These are phyloP conservation scores for Ferdinandea cuprea DNA, from an alignment of 2,888 invertebrate species.

Conservation along the genomic window DNA sequence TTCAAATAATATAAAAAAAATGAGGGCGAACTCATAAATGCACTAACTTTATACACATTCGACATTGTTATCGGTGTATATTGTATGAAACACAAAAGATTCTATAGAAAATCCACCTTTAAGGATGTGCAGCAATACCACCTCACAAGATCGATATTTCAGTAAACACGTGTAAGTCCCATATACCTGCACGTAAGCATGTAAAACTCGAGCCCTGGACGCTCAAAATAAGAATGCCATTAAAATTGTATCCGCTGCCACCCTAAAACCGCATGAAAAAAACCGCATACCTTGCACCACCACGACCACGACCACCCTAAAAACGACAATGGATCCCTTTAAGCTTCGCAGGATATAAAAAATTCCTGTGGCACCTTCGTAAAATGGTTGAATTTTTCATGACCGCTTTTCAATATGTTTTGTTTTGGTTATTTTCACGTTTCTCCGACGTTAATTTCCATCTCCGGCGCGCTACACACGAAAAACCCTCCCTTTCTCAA, in stretches of 20 bases:
- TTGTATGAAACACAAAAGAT: neutral
- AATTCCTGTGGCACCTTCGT: conserved; percentile 70
- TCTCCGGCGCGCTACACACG: neutral
- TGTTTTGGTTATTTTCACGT: conserved; percentile 29
- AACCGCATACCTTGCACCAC: conserved; percentile 5
- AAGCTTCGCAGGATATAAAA: conserved; percentile 56
- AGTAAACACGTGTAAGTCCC: conserved; percentile 28
- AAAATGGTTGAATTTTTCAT: conserved; percentile 73
- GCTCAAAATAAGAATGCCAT: conserved; percentile 54
- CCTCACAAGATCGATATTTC: conserved; percentile 43
- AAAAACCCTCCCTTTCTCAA: conserved; percentile 2
- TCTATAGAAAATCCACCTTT: conserved; percentile 22
- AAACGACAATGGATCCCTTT: conserved; percentile 42
- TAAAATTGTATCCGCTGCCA: conserved; percentile 63
- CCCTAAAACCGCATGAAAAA: conserved; percentile 44
- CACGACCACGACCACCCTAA: conserved; percentile 15
- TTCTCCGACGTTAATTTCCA: conserved; percentile 60
- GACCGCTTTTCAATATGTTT: conserved; percentile 72
- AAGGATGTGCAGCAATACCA: conserved; percentile 33
- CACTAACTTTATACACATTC: conserved; percentile 24
- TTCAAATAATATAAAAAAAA: conserved; percentile 9
- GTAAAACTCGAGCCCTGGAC: conserved; percentile 37
- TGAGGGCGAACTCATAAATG: conserved; percentile 24
- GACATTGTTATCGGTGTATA: conserved; percentile 25
- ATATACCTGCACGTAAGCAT: conserved; percentile 30